These are phyloP conservation scores for Megalops cyprinoides DNA, from an alignment of 2,797 vertebrate genomes.

Conservation along the genomic window DNA sequence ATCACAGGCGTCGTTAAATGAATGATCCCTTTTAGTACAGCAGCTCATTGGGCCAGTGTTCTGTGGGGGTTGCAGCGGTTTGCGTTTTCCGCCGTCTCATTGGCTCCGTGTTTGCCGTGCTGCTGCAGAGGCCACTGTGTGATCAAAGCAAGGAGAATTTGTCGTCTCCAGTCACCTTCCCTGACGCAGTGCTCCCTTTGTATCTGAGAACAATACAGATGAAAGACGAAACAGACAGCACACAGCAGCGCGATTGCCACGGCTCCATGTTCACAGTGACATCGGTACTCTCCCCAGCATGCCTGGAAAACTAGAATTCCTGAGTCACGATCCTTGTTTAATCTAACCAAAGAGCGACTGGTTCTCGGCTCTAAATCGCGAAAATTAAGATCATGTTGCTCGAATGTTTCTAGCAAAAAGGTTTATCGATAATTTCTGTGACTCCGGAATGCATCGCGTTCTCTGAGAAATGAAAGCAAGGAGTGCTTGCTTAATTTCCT, in stretches of 20 bases:
- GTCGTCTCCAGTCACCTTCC: not conserved
- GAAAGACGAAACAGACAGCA: not conserved
- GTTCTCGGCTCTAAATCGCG: not conserved
- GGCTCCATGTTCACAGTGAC: too few species aligned
- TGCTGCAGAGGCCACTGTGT: not conserved
- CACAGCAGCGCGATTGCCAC: too few species aligned
- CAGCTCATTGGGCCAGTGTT: conserved; percentile 39
- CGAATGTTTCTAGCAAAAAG: too few species aligned
- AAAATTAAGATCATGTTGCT: not conserved
- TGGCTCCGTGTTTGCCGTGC: conserved; percentile 49
- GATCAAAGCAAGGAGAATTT: not conserved
- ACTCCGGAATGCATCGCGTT: too few species aligned
- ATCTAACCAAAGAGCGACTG: not conserved
- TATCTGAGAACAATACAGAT: not conserved
- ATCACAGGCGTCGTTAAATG: conserved; percentile 30
- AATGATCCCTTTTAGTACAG: conserved; percentile 44
- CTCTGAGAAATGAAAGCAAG: too few species aligned
- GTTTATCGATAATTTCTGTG: too few species aligned
- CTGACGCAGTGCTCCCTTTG: not conserved
- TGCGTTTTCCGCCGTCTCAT: not conserved
- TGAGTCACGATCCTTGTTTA: not conserved
- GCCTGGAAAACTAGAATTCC: not conserved
- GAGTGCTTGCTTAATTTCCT: too few species aligned
- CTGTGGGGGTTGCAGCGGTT: conserved; percentile 8
- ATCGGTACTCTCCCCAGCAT: too few species aligned